Evolutionary conservation across 2,797 vertebrate species (phyloP).

Genomic region (Spondyliosoma cantharus): DNA sequence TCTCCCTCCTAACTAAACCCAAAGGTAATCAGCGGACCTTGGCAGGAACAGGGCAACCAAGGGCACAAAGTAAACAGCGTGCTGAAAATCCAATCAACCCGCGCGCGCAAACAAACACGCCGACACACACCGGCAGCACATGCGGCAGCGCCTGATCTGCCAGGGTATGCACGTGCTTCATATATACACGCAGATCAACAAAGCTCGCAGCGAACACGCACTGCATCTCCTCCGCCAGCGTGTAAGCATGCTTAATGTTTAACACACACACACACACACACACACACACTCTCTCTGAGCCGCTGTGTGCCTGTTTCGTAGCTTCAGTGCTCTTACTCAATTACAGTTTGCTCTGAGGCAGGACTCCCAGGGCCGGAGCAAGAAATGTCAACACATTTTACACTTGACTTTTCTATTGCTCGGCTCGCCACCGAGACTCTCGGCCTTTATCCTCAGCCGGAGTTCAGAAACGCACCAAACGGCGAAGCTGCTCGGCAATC

Average conservation of each 20-base stretch:
- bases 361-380: slow-evolving; percentile 59
- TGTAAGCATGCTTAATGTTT: slow-evolving; percentile 38
- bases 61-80: slow-evolving; percentile 69
- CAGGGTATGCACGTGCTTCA: slow-evolving; percentile 6
- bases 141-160: slow-evolving; percentile 25
- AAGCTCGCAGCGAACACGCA: slow-evolving; percentile 27
- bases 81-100: slow-evolving; percentile 65
- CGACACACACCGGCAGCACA: slow-evolving; percentile 21
- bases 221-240: slow-evolving; percentile 30
- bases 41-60: slow-evolving; percentile 65
- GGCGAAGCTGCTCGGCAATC: slow-evolving; percentile 6
- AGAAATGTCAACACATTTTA: slow-evolving; percentile 73
- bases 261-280: not conserved
- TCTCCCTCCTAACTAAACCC: slow-evolving; percentile 56
- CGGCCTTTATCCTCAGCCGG: slow-evolving; percentile 56
- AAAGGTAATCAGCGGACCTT: slow-evolving; percentile 73
- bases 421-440: slow-evolving; percentile 31
- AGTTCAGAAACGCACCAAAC: slow-evolving; percentile 41
- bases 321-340: slow-evolving; percentile 64
- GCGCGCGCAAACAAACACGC: slow-evolving; percentile 11
- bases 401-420: slow-evolving; percentile 64
- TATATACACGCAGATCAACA: slow-evolving; percentile 18
- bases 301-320: slow-evolving; percentile 29
- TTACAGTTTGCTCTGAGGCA: slow-evolving; percentile 67
- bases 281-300: not conserved